Evolutionary conservation across 2,888 invertebrate genomes (phyloP), one percentile per base, ranked within the genome.

Genomic region (Eilema caniola): DNA sequence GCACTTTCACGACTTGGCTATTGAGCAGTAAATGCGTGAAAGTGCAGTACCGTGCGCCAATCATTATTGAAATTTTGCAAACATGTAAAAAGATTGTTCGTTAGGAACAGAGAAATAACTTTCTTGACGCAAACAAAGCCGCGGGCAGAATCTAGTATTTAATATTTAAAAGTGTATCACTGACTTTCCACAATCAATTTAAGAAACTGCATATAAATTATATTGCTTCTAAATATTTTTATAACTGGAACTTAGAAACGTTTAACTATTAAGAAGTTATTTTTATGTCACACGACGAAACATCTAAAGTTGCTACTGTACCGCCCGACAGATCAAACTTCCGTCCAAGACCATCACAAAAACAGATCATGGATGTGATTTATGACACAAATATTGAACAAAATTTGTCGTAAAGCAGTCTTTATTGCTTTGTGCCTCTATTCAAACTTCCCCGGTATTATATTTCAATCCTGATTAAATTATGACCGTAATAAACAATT

Each of bases 371-470:
- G 82, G 79, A 53, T 57, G 74, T 89, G 91, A 92, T 93, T 92
- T 92, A 93, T 86, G 84, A 85, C 81, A 86, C 86, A 90, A 92
- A 92, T 90, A 90, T 91, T 91, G 89, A 86, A 92, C 89, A 84
- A 86, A 90, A 89, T 91, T 90, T 91, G 90, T 93, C 92, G 88
- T 93, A 92, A 93, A 92, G 75, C 81, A 77, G 77, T 74, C 73
- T 90, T 92, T 92, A 92, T 87, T 83, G 84, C 79, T 77, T 72
- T 63, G 71, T 75, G 83, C 83, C 82, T 87, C 85, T 86, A 88
- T 89, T 87, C 82, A 76, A 88, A 81, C 85, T 86, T 85, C 86
- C 72, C 80, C 77, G 70, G 85, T 80, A 88, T 88, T 88, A 88
- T 88, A 89, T 88, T 88, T 85, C 88, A 86, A 88, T 86, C 83